Evolutionary conservation across 92 coral and sea anemone species (phyloP), one percentile per base, ranked within the genome.

Genomic region (Galaxea fascicularis): DNA sequence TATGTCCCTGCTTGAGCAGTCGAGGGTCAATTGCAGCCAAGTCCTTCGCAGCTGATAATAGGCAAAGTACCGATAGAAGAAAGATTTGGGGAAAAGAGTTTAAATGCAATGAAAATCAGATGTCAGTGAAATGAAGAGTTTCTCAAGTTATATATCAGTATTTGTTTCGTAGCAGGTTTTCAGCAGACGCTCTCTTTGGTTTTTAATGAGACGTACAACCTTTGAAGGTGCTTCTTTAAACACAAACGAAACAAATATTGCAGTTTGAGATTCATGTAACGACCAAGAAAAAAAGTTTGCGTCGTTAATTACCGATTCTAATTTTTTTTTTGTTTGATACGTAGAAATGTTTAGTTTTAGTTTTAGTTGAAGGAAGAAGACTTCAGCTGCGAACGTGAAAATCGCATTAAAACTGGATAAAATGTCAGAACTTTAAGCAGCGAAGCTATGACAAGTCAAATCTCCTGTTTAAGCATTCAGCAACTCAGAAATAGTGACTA

Each of bases 41-140:
- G 66, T 60, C 24, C 6, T n/a, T n/a, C n/a, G n/a, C n/a, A n/a
- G 11, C 28, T 60, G 6, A 35, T 7, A 10, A 22, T 60, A 8
- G 30, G 66, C 1, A 9, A 22, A 60, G 24, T 26, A 60, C 11
- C 29, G 66, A 60, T 60, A 60, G 11, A 12, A 7, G 66, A 60
- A 60, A 0, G 66, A 21, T 60, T 24, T 60, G 29, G n/a, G n/a
- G 53, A 9, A 58, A 31, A 25, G 13, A 22, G 20, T 14, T 31
- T 29, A 58, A 52, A 74, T 46, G 16, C 16, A 46, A 60, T 49
- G 7, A 26, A 73, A 73, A 25, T 73, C 60, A 16, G 11, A 15
- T 12, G 13, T 59, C 69, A 31, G 67, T 11, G n/a, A 77, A 53
- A 77, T 62, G 28, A 77, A 60, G 21, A 77, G 71, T 77, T 18